Evolutionary conservation across 53 echinoderm and acorn worm species (phyloP), one percentile per base, ranked within the genome.

Genomic region (Echinometra lucunter): DNA sequence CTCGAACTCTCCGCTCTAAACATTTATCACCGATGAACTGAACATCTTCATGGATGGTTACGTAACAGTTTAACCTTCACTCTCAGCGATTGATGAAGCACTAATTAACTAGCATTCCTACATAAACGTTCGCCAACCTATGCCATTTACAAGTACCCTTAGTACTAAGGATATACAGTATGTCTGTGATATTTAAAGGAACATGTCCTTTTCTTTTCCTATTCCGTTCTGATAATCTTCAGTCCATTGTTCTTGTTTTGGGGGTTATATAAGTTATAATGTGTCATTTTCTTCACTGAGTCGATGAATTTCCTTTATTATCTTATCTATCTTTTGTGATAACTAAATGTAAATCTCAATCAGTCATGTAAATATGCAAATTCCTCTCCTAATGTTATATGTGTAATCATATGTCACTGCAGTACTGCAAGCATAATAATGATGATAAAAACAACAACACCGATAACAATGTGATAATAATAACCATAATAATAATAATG

Each of bases 41-140:
- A 40, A 19, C 38, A 78, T 34, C 2, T 78, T 6, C 30, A 78
- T 23, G 0, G 2, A 78, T 78, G 6, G 38, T 78, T 78, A 78
- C 78, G 78, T 78, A 78, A 78, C 6, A 78, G 42, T 42, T 3
- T 78, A 78, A 12, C 78, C 78, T 78, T 78, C 78, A 78, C 17
- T 78, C 42, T 4, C 40, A 78, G 38, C 42, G 32, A 35, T 19
- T 53, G 53, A 23, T 38, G 38, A 19, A 0, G 42, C 18, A 16
- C 38, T 42, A 19, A 78, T 78, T 78, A 78, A 42, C 32, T 19
- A 40, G 17, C 38, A 75, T 37, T 75, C 30, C 30, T 69, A 69
- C 10, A n/a, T n/a, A n/a, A 69, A 69, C 34, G 42, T 0, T 25
- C 67, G 7, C 25, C 10, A 28, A 30, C 67, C 10, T n/a, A 28